Evolutionary conservation across 2,888 invertebrate genomes (phyloP).

Genomic region (Drosophila anomalata): DNA sequence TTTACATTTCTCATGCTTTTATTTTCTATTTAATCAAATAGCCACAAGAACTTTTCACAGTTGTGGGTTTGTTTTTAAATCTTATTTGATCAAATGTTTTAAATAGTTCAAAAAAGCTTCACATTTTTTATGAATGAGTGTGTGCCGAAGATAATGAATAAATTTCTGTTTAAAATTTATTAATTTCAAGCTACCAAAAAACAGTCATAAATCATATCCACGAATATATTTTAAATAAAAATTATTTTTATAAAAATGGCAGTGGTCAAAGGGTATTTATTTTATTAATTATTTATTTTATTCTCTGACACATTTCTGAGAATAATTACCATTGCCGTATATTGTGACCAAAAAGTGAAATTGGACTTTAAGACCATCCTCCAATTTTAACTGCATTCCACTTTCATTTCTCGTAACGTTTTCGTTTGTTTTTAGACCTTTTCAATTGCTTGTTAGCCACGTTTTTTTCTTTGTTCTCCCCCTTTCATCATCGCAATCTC

Average conservation of each 20-base stretch:
- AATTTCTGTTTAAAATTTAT: neutral
- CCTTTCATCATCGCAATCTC: slow-evolving; percentile 55
- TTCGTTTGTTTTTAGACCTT: slow-evolving; percentile 46
- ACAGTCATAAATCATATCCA: neutral
- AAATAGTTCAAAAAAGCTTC: neutral
- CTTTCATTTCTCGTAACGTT: slow-evolving; percentile 44
- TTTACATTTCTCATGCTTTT: neutral
- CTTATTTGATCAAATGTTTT: neutral
- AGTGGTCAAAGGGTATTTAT: neutral
- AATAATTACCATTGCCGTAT: slow-evolving; percentile 4
- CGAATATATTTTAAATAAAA: neutral
- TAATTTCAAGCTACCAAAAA: neutral
- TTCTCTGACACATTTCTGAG: neutral
- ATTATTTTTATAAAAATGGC: neutral
- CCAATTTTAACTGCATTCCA: slow-evolving; percentile 1
- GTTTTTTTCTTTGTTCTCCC: slow-evolving; percentile 54
- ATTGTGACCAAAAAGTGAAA: slow-evolving; percentile 2
- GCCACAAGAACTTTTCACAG: neutral
- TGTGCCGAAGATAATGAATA: neutral
- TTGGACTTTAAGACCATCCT: slow-evolving; percentile 14
- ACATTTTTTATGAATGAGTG: neutral
- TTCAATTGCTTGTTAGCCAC: slow-evolving; percentile 55
- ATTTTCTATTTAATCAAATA: neutral
- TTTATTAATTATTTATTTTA: neutral
- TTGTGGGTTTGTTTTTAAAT: neutral